Evolutionary conservation across 1,140 invertebrate species (phyloP).

Genomic region (Lordiphosa mommai): DNA sequence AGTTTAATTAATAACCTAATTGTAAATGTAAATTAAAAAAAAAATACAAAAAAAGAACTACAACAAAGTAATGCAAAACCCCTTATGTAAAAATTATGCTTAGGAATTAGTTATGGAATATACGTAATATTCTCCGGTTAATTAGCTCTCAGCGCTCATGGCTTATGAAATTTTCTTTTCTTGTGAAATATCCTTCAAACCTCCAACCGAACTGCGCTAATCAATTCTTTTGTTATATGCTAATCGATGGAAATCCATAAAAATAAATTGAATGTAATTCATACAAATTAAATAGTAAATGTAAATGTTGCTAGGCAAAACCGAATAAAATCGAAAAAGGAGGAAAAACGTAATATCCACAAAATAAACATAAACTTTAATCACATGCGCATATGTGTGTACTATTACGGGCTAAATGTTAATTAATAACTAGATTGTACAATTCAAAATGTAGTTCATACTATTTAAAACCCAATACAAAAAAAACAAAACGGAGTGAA

Average conservation of each 20-base stretch:
- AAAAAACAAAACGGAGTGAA: conserved; percentile 53
- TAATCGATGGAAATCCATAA: conserved; percentile 5
- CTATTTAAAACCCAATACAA: conserved; percentile 66
- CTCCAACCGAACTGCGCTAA: conserved; percentile 22
- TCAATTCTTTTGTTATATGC: conserved; percentile 44
- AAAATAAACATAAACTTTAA: conserved; percentile 7
- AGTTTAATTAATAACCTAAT: conserved; percentile 55
- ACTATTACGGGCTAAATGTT: conserved; percentile 76
- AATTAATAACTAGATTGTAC: conserved; percentile 74
- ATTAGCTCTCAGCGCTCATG: conserved; percentile 29
- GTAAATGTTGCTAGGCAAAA: conserved; percentile 71
- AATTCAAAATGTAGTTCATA: conserved; percentile 75
- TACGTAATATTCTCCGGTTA: conserved; percentile 50
- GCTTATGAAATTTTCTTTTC: conserved; percentile 30
- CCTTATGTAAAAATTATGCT: conserved; percentile 50
- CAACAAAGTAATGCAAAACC: not conserved
- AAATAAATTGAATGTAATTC: conserved; percentile 63
- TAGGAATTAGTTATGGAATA: conserved; percentile 56
- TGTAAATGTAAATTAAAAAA: conserved; percentile 54
- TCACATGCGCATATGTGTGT: conserved; percentile 57
- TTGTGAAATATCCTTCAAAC: too few species aligned
- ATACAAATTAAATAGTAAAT: conserved; percentile 60
- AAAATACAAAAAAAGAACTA: conserved; percentile 23
- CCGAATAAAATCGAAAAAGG: conserved; percentile 16
- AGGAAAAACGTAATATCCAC: conserved; percentile 6